phyloP scores from a whole-genome alignment of 2,113 vertebrate genomes.

The Recurvirostra avosetta region DNA sequence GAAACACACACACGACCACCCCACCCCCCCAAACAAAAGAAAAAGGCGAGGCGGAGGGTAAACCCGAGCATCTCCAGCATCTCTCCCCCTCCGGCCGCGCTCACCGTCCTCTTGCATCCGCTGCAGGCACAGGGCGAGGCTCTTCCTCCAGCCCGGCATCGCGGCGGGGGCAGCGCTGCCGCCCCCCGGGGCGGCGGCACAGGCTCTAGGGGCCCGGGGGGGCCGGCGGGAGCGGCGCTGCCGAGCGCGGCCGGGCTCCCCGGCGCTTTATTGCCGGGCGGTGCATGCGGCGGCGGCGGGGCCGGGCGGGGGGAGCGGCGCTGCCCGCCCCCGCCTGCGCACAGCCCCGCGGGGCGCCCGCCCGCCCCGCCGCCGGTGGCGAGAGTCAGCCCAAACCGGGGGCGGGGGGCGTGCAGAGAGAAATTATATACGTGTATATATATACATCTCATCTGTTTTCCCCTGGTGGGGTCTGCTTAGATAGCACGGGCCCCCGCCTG shows the following conservation, averaged over 20 bases:
- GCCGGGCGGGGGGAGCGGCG: background rate
- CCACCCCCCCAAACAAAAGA: background rate
- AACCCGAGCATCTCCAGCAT: background rate
- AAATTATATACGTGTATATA: fast-evolving
- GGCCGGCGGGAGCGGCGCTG: background rate
- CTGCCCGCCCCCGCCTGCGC: background rate
- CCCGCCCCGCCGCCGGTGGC: background rate
- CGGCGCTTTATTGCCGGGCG: background rate
- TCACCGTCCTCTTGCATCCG: slow-evolving; percentile 86
- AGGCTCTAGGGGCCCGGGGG: slow-evolving; percentile 19
- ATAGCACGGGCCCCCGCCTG: background rate
- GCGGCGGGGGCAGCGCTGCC: slow-evolving; percentile 11
- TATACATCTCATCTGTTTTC: fast-evolving
- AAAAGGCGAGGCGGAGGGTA: background rate
- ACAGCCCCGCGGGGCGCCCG: background rate
- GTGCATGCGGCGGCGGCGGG: background rate
- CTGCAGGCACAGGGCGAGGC: slow-evolving; percentile 84
- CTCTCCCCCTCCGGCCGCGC: background rate
- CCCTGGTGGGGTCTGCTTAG: background rate
- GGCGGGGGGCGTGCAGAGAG: fast-evolving
- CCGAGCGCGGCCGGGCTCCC: background rate
- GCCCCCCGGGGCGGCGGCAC: background rate
- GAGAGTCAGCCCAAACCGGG: background rate
- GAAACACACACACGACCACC: too few relatives aligned
- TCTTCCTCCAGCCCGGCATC: slow-evolving; percentile 87